Conservation (phyloP, 2,888 invertebrate genomes). For the Resseliella maxima region DNA sequence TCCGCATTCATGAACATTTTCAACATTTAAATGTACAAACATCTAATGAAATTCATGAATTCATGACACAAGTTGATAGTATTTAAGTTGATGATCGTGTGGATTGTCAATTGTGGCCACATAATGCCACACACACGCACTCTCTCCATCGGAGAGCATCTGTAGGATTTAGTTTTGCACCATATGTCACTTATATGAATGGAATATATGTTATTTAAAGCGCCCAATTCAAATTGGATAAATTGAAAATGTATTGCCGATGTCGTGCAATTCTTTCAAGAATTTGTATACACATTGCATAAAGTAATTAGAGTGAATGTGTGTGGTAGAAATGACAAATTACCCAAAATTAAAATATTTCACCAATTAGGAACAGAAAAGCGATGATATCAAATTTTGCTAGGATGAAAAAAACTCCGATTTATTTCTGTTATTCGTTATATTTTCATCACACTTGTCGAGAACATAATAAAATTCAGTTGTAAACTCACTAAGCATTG, state of each 20-base stretch:
- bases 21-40: neutral
- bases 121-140: neutral
- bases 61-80: neutral
- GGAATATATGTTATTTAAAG: neutral
- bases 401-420: neutral
- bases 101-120: conserved; percentile 8
- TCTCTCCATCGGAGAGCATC: neutral
- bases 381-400: neutral
- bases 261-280: neutral
- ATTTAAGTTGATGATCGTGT: neutral
- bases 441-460: neutral
- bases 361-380: neutral
- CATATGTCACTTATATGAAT: neutral
- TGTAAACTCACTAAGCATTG: no score
- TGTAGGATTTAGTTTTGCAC: neutral
- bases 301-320: neutral
- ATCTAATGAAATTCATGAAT: neutral
- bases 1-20: conserved; percentile 12
- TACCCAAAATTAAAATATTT: neutral
- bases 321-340: neutral
- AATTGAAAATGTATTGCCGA: neutral
- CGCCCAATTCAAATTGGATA: neutral
- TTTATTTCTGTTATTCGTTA: neutral
- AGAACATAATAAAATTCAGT: no score
- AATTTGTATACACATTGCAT: neutral